These are phyloP conservation scores for Potamarius usumacintae DNA, from an alignment of 2,113 vertebrate genomes.

Conservation along the genomic window DNA sequence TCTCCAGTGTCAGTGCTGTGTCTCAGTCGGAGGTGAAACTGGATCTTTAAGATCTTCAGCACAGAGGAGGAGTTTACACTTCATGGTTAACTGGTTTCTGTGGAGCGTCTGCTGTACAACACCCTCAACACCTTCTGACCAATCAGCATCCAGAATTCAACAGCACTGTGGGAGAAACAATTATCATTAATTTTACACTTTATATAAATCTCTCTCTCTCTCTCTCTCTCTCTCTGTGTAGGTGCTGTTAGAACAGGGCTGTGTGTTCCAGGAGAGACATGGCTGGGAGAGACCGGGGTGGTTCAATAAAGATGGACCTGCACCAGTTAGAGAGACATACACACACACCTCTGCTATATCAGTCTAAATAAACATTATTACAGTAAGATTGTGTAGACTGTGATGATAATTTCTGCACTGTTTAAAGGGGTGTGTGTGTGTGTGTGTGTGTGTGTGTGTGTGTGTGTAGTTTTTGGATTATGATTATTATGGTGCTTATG, in stretches of 20 bases:
- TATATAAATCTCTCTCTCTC: not conserved
- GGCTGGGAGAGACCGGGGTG: constrained; percentile 97
- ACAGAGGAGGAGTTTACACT: no score
- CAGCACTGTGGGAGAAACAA: not conserved
- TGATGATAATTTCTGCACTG: not conserved
- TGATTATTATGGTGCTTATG: constrained; percentile 87
- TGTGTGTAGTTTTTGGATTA: constrained; percentile 81
- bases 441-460: constrained; percentile 4
- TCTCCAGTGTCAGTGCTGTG: not conserved
- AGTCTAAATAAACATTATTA: not conserved
- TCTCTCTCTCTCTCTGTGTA: constrained; percentile 53
- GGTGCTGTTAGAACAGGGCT: constrained; percentile 86
- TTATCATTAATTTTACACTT: not conserved
- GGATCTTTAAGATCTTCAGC: no score
- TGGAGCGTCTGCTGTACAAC: no score
- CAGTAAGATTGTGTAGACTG: not conserved
- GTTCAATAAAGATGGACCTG: constrained; percentile 79
- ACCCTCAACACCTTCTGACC: not conserved
- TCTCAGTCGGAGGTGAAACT: no score
- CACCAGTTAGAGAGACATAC: constrained; percentile 76
- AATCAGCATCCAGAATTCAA: not conserved
- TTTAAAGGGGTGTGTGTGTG: constrained; percentile 16
- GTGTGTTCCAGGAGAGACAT: constrained; percentile 92
- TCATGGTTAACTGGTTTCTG: not conserved
- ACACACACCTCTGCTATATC: not conserved